Evolutionary conservation across 2,797 vertebrate genomes (phyloP).

Genomic region (Adrianichthys oophorus): DNA sequence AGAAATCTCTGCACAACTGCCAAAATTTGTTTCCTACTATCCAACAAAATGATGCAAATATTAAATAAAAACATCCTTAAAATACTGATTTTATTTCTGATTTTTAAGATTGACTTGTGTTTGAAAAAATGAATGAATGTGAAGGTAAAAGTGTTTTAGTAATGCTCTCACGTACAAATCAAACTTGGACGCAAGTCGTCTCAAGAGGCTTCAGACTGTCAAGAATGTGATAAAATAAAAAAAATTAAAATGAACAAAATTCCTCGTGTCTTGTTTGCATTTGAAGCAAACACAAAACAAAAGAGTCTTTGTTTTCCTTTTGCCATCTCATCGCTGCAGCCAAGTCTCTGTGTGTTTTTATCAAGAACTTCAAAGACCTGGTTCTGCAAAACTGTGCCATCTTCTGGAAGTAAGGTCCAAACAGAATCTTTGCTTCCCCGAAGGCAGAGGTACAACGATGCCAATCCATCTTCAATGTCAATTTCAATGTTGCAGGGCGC

Average conservation of each 20-base stretch:
- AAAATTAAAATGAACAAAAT: conserved; percentile 36
- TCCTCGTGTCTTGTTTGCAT: conserved; percentile 34
- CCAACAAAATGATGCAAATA: no score
- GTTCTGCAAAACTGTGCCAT: conserved; percentile 24
- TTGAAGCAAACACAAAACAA: conserved; percentile 28
- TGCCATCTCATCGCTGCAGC: conserved; percentile 35
- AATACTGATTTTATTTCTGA: no score
- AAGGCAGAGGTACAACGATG: no score
- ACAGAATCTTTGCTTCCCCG: no score
- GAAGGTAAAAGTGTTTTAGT: conserved; percentile 30
- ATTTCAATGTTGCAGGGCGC: no score
- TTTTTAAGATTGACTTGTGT: no score
- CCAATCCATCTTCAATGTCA: no score
- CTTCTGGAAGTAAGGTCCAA: no score
- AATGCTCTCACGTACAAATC: not conserved
- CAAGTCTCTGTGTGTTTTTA: conserved; percentile 28
- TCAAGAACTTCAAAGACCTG: conserved; percentile 24
- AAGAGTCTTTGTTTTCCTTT: conserved; percentile 61
- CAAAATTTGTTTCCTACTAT: no score
- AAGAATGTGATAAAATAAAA: conserved; percentile 13
- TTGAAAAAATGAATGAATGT: conserved; percentile 4
- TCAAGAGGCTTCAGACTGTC: conserved; percentile 30
- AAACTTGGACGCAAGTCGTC: conserved; percentile 16
- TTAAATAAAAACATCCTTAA: no score
- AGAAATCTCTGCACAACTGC: no score